A percentile compares a stretch with the other conserved stretches of the same genome.
phyloP scores from a whole-genome alignment of 2,797 vertebrate species.

The Pelobates cultripes region DNA sequence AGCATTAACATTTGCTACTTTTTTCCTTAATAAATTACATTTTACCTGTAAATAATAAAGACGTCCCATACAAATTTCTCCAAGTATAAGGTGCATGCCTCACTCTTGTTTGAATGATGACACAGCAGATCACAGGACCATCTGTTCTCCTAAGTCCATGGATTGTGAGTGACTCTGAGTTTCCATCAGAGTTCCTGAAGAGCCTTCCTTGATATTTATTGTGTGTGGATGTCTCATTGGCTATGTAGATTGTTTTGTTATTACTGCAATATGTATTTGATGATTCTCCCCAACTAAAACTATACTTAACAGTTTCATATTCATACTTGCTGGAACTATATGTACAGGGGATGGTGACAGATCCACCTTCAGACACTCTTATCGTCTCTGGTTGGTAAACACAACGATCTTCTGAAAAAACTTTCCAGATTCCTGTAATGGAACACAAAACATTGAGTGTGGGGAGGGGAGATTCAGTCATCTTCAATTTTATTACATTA shows the following conservation, averaged over 20 bases:
- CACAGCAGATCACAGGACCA: constrained; percentile 11
- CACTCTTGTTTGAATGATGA: too few relatives aligned
- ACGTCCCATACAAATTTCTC: background rate
- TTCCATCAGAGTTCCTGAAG: background rate
- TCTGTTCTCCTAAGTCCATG: background rate
- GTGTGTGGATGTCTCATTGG: background rate
- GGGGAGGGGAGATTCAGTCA: too few relatives aligned
- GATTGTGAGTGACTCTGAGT: background rate
- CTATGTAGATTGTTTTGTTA: background rate
- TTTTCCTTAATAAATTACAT: too few relatives aligned
- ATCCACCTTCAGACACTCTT: background rate
- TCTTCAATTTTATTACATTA: too few relatives aligned
- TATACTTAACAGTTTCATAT: too few relatives aligned
- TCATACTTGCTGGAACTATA: too few relatives aligned
- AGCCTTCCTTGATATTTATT: background rate
- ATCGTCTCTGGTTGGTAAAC: background rate
- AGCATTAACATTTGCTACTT: too few relatives aligned
- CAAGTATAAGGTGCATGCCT: background rate
- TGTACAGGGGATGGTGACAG: constrained; percentile 6
- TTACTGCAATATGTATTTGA: background rate
- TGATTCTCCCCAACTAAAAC: background rate
- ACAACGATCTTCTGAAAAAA: background rate
- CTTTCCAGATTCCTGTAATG: background rate
- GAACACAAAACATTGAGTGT: background rate
- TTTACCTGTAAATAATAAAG: background rate